phyloP scores from a whole-genome alignment of 2,113 vertebrate genomes.

The Melierax canorus region DNA sequence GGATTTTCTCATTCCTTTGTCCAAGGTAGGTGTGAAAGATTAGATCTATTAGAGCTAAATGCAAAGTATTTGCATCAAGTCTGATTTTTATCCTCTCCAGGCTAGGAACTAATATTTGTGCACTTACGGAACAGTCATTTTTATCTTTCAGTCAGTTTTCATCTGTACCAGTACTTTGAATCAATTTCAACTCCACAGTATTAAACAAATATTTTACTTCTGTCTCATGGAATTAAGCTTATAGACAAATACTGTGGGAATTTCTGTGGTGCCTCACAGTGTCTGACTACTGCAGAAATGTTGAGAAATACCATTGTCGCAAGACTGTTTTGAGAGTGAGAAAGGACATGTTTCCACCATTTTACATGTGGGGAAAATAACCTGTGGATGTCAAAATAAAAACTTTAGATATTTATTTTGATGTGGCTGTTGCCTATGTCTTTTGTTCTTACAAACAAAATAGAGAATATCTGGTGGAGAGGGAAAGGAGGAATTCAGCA shows the following conservation, averaged over 20 bases:
- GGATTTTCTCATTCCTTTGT: conserved; percentile 96
- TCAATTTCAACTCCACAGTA: background rate
- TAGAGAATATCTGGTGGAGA: background rate
- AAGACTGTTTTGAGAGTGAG: background rate
- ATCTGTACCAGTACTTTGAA: background rate
- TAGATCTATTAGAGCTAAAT: background rate
- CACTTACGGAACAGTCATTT: background rate
- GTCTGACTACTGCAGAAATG: background rate
- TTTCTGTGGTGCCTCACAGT: background rate
- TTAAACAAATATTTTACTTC: background rate
- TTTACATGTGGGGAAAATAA: background rate
- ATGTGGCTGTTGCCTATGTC: background rate
- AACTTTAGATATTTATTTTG: background rate
- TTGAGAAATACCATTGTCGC: background rate
- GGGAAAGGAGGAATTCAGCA: background rate
- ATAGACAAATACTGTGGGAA: background rate
- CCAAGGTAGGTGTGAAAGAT: conserved; percentile 81
- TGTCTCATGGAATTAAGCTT: background rate
- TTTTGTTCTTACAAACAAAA: too few relatives aligned
- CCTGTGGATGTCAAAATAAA: background rate
- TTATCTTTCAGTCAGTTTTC: background rate
- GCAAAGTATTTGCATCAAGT: background rate
- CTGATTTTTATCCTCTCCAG: background rate
- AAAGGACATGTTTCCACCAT: background rate
- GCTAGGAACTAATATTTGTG: background rate